Percentiles rank a stretch among this genome's conserved stretches.
phyloP scores from a whole-genome alignment of 2,888 invertebrate species.

The Phlogophora meticulosa region DNA sequence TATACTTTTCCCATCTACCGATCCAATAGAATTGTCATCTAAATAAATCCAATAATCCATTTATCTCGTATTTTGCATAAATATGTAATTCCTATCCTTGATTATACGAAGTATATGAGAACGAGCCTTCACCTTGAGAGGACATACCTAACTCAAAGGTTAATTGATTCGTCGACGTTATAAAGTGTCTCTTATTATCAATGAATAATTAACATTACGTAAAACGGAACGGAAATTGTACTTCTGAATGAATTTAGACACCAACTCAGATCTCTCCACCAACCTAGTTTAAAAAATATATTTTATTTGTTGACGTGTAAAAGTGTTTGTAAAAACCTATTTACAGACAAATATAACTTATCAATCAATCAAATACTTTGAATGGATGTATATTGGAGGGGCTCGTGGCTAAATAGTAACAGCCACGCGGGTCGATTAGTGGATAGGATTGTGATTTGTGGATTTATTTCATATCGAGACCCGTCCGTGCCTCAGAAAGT shows the following conservation, averaged over 20 bases:
- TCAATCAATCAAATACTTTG: background rate
- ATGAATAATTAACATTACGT: constrained; percentile 44
- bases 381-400: no score
- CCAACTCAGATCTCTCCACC: no score
- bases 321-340: no score
- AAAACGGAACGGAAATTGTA: constrained; percentile 19
- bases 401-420: no score
- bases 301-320: no score
- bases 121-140: constrained; percentile 36
- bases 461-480: no score
- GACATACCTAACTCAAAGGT: constrained; percentile 53
- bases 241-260: background rate
- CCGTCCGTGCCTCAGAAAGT: no score
- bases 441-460: no score
- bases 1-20: no score
- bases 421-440: no score
- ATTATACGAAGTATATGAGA: constrained; percentile 32
- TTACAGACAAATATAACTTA: no score
- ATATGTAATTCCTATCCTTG: constrained; percentile 28
- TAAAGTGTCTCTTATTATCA: constrained; percentile 41
- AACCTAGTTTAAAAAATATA: no score
- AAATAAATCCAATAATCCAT: constrained; percentile 27
- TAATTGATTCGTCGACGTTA: constrained; percentile 49
- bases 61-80: constrained; percentile 33
- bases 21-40: constrained; percentile 7